phyloP scores from a whole-genome alignment of 2,113 vertebrate species.

The Trochalopteron elliotii region DNA sequence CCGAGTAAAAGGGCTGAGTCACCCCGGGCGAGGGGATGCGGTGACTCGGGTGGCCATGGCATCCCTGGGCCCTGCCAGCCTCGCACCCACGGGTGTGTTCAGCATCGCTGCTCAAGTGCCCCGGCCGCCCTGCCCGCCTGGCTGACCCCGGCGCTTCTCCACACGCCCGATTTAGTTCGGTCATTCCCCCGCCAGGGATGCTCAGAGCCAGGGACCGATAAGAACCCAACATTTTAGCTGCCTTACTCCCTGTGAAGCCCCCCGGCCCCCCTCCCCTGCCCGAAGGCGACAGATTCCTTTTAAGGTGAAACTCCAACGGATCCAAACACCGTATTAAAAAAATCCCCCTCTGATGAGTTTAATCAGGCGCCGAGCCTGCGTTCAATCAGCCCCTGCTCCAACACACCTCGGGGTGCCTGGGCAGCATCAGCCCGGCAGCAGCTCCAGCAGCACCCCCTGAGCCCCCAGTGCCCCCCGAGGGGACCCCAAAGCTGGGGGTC shows the following conservation, averaged over 20 bases:
- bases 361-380: not conserved
- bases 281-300: conserved; percentile 12
- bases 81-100: not conserved
- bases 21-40: not conserved
- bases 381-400: not conserved
- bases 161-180: not conserved
- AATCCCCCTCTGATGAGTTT: not conserved
- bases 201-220: not conserved
- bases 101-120: not conserved
- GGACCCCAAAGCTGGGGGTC: not conserved
- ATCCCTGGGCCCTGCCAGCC: not conserved
- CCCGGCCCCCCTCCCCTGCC: not conserved
- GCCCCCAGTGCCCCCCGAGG: not conserved
- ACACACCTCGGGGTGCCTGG: not conserved
- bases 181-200: not conserved
- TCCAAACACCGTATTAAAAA: not conserved
- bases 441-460: not conserved
- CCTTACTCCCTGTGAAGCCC: not conserved
- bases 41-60: not conserved
- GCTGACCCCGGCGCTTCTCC: not conserved
- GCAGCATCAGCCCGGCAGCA: not conserved
- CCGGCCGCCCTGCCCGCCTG: not conserved
- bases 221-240: not conserved
- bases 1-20: not conserved
- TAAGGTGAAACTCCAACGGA: conserved; percentile 15